Evolutionary conservation across 2,113 vertebrate genomes (phyloP).

Genomic region (Pseudopipra pipra): DNA sequence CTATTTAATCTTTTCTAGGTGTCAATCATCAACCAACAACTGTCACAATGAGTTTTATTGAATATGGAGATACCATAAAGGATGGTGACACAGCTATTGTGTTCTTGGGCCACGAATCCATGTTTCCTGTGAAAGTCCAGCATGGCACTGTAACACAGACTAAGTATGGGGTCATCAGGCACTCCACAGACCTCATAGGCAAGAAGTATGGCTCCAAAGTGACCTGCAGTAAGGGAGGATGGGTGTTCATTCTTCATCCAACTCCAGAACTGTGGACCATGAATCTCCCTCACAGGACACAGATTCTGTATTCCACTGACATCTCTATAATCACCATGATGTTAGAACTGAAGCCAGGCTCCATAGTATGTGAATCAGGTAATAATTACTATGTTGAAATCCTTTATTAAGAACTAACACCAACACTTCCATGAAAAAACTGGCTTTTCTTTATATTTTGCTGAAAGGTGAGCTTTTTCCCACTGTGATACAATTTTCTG

Average conservation of each 20-base stretch:
- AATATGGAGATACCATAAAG: constrained; percentile 85
- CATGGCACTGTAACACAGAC: constrained; percentile 91
- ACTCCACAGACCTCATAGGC: constrained; percentile 91
- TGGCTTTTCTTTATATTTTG: neutral
- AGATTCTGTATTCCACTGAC: constrained; percentile 97
- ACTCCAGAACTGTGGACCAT: constrained; percentile 96
- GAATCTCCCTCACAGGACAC: constrained; percentile 92
- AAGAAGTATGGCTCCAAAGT: constrained; percentile 91
- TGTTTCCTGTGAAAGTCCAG: constrained; percentile 90
- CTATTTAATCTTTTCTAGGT: neutral
- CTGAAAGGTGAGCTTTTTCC: neutral
- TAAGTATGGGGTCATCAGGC: constrained; percentile 90
- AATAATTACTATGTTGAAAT: constrained; percentile 34
- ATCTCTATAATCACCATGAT: constrained; percentile 95
- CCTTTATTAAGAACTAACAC: neutral
- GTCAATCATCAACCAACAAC: neutral
- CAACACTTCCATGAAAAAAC: neutral
- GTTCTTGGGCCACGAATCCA: constrained; percentile 88
- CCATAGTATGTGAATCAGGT: constrained; percentile 96
- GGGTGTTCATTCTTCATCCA: constrained; percentile 94
- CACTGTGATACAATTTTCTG: neutral
- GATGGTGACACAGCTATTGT: constrained; percentile 93
- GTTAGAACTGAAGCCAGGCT: constrained; percentile 95
- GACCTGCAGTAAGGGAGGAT: constrained; percentile 94
- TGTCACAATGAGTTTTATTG: constrained; percentile 89